Conservation (phyloP, 2,113 vertebrate species). For the Malurus alboscapulatus region DNA sequence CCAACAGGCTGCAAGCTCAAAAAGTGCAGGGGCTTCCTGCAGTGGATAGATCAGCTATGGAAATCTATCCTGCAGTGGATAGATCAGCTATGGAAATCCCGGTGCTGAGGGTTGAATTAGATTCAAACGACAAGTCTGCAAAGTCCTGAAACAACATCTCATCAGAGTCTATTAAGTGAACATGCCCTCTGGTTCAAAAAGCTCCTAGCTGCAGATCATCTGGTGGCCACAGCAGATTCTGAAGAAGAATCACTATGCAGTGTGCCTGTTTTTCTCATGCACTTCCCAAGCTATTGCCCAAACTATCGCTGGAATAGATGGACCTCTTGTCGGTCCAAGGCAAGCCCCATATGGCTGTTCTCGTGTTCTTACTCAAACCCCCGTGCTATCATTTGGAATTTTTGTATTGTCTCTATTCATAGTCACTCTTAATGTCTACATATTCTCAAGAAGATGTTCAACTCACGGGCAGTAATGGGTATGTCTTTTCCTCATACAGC, state of each 20-base stretch:
- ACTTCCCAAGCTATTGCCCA: background rate
- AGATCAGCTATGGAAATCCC: background rate
- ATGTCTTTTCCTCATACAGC: constrained; percentile 66
- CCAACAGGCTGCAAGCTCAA: background rate
- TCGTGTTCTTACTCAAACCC: background rate
- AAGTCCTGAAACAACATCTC: background rate
- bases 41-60: background rate
- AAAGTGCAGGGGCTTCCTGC: background rate
- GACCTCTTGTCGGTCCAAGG: background rate
- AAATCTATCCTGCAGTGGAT: background rate
- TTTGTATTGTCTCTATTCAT: background rate
- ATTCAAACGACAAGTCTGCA: background rate
- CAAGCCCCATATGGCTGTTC: background rate
- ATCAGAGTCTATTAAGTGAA: background rate
- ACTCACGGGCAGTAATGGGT: constrained; percentile 49
- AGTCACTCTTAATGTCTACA: background rate
- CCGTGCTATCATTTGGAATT: background rate
- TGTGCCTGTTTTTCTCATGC: background rate
- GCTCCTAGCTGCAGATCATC: background rate
- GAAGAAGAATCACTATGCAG: background rate
- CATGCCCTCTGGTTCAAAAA: background rate
- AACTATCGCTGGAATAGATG: background rate
- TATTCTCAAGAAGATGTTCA: background rate
- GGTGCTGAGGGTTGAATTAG: background rate
- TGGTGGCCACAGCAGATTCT: background rate